These are phyloP conservation scores for Hafferia zeledoni DNA, from an alignment of 2,797 vertebrate genomes.

Conservation along the genomic window DNA sequence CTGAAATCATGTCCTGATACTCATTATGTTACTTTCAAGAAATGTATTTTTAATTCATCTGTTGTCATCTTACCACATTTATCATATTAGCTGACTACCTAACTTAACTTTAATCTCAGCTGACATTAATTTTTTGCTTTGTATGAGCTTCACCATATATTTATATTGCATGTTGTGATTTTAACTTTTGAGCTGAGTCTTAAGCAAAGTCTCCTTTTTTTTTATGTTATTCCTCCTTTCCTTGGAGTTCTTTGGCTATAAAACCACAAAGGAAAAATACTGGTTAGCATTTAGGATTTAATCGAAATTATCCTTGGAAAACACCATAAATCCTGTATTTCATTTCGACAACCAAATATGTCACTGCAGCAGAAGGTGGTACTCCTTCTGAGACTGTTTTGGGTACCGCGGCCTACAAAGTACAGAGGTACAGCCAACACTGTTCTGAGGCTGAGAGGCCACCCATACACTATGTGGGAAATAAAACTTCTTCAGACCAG, in stretches of 20 bases:
- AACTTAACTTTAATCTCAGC: neutral
- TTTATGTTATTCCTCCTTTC: neutral
- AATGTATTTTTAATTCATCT: neutral
- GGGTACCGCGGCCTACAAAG: neutral
- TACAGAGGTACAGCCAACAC: accelerated
- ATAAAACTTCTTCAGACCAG: neutral
- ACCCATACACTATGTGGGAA: neutral
- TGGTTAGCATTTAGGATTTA: neutral
- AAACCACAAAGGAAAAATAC: neutral
- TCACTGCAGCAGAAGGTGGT: neutral
- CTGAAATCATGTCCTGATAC: neutral
- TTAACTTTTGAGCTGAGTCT: neutral
- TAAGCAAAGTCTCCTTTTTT: neutral
- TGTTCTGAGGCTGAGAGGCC: neutral
- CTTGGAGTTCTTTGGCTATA: neutral
- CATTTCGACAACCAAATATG: neutral
- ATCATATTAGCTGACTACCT: neutral
- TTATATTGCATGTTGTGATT: neutral
- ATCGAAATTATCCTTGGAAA: neutral
- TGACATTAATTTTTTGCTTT: neutral
- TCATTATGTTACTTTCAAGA: neutral
- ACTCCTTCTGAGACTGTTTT: neutral
- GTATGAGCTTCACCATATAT: neutral
- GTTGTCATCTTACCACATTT: neutral
- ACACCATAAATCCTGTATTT: accelerated